A percentile compares a stretch with the other conserved stretches of the same genome.
These are phyloP conservation scores for Meteorus colon DNA, from an alignment of 2,888 invertebrate species.

Conservation along the genomic window DNA sequence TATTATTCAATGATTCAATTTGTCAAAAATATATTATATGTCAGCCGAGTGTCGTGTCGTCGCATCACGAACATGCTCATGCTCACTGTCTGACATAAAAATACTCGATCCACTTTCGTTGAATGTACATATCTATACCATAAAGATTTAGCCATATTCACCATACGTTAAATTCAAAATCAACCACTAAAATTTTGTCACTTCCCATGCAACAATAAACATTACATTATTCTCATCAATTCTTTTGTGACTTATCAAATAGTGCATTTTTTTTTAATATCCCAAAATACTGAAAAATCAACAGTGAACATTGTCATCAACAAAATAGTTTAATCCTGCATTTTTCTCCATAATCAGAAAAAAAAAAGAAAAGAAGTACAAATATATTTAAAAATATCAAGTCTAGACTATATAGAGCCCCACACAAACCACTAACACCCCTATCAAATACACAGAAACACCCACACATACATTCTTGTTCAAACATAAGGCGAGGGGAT, in stretches of 20 bases:
- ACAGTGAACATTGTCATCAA: too few relatives aligned
- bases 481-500: slow-evolving; percentile 40
- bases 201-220: background rate
- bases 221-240: background rate
- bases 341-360: background rate
- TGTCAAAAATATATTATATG: slow-evolving; percentile 6
- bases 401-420: slow-evolving; percentile 41
- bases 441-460: background rate
- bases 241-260: background rate
- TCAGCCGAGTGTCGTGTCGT: background rate
- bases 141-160: background rate
- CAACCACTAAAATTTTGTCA: background rate
- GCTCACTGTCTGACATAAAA: background rate
- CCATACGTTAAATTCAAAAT: background rate
- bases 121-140: background rate
- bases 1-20: background rate
- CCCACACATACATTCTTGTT: background rate
- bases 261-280: background rate
- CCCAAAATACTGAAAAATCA: too few relatives aligned
- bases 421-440: slow-evolving; percentile 53
- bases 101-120: background rate
- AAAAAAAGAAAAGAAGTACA: background rate
- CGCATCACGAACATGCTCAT: background rate
- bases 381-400: slow-evolving; percentile 38
- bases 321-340: too few relatives aligned